Percentiles rank a stretch among this genome's conserved stretches.
Evolutionary conservation across 64 coral and sea anemone genomes (phyloP).

Genomic region (Actinia tenebrosa): DNA sequence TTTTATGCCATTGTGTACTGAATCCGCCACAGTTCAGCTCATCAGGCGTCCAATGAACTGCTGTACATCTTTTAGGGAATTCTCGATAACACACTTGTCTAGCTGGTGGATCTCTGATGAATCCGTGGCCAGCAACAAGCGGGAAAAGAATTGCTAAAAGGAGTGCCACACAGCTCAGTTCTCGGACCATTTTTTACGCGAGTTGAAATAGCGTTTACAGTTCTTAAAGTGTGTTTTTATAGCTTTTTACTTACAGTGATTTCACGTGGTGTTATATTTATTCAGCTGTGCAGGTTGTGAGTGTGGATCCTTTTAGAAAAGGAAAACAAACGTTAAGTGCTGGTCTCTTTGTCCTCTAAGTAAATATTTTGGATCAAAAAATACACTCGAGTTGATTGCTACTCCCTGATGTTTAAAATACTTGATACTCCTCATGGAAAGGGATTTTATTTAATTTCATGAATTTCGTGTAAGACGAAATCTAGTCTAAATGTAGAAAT

Average conservation of each 20-base stretch:
- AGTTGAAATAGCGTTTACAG: neutral
- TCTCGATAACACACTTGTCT: conserved; percentile 44
- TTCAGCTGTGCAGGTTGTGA: neutral
- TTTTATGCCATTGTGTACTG: conserved; percentile 39
- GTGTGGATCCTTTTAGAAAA: neutral
- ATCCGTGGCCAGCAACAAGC: conserved; percentile 49
- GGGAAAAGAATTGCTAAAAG: neutral
- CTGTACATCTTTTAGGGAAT: conserved; percentile 27
- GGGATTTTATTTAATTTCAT: too few relatives aligned
- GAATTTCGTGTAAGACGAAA: too few relatives aligned
- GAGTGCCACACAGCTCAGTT: neutral
- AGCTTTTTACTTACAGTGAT: neutral
- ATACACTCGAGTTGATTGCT: neutral
- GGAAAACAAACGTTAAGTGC: neutral
- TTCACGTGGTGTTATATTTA: neutral
- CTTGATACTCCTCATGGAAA: neutral
- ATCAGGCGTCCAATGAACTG: conserved; percentile 50
- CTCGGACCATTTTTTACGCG: neutral
- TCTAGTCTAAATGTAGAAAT: too few relatives aligned
- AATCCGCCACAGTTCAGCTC: conserved; percentile 69
- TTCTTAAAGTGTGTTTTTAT: conserved; percentile 11
- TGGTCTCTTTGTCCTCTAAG: neutral
- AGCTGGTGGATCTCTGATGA: conserved; percentile 44
- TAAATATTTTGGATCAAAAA: neutral
- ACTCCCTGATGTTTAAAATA: neutral